Conservation (phyloP, 2,888 invertebrate genomes). For the Pyrgus malvae region DNA sequence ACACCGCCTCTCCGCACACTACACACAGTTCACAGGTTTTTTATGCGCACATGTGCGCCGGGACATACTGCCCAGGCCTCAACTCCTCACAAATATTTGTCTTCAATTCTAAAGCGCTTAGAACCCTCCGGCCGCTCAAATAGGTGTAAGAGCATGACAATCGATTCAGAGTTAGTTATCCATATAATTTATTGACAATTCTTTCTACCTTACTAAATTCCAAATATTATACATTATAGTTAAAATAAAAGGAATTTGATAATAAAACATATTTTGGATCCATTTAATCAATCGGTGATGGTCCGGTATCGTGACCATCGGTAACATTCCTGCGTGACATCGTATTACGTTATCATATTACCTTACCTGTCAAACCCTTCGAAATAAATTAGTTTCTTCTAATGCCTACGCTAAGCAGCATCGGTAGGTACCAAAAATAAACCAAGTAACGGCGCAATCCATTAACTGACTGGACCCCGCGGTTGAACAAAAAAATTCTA, state of each 20-base stretch:
- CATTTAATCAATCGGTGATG: constrained; percentile 28
- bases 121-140: constrained; percentile 60
- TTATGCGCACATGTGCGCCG: constrained; percentile 68
- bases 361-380: constrained; percentile 68
- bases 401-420: constrained; percentile 61
- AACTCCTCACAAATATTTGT: constrained; percentile 74
- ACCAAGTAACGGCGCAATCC: constrained; percentile 77
- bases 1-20: constrained; percentile 63
- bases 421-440: constrained; percentile 66
- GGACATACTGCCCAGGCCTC: constrained; percentile 66
- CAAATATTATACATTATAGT: background rate
- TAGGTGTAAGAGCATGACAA: constrained; percentile 53
- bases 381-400: constrained; percentile 70
- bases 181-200: background rate
- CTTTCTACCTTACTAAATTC: background rate
- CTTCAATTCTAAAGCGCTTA: constrained; percentile 75
- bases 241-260: background rate
- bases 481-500: constrained; percentile 73
- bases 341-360: constrained; percentile 57
- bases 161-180: constrained; percentile 36
- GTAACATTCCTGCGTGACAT: constrained; percentile 51
- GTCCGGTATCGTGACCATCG: constrained; percentile 28
- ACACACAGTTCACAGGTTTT: constrained; percentile 68
- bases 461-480: constrained; percentile 78
- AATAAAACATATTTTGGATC: background rate